These are phyloP conservation scores for Pandemis cinnamomeana DNA, from an alignment of 2,888 invertebrate species.

Conservation along the genomic window DNA sequence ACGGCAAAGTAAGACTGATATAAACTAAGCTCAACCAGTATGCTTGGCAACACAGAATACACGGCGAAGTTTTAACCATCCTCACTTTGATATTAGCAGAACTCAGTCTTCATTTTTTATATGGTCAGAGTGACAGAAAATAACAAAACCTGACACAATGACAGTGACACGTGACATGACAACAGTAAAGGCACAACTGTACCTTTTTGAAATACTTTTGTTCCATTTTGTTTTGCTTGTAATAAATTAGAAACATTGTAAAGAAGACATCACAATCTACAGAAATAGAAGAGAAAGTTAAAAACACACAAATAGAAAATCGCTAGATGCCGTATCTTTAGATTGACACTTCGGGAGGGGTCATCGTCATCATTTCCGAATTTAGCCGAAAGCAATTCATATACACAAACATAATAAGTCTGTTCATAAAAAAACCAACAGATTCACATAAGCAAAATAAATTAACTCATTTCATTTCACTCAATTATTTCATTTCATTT, in stretches of 20 bases:
- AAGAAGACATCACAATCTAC: slow-evolving; percentile 42
- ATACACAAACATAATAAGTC: too few species aligned
- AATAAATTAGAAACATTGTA: slow-evolving; percentile 54
- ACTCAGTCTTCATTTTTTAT: background rate
- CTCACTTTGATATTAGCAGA: too few species aligned
- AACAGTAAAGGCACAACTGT: slow-evolving; percentile 45
- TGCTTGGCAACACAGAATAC: too few species aligned
- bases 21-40: too few species aligned
- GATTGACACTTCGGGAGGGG: background rate
- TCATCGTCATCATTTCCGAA: background rate
- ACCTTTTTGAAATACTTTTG: slow-evolving; percentile 80
- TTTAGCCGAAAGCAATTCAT: background rate
- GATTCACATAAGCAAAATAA: too few species aligned
- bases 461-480: too few species aligned
- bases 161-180: background rate
- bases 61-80: too few species aligned
- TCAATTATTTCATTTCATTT: too few species aligned
- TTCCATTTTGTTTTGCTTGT: slow-evolving; percentile 80
- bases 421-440: too few species aligned
- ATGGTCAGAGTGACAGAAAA: background rate
- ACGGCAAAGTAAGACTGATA: too few species aligned
- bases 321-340: background rate
- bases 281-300: background rate
- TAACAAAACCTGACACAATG: background rate
- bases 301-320: background rate